Evolutionary conservation across 2,888 invertebrate species (phyloP).

Genomic region (Ectemnius lituratus): DNA sequence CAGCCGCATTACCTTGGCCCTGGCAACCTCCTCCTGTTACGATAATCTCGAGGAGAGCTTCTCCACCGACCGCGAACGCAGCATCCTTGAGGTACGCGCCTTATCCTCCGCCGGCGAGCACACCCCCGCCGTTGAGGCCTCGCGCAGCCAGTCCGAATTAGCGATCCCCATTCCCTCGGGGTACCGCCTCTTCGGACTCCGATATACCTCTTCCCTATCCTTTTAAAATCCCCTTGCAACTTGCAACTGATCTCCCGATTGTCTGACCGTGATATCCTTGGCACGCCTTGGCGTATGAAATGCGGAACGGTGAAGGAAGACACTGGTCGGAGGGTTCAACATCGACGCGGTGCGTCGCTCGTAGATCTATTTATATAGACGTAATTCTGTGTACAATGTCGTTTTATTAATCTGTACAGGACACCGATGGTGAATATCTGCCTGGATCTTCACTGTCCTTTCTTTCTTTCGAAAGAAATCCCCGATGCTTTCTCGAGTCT

Average conservation of each 20-base stretch:
- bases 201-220: constrained; percentile 13
- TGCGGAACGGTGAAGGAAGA: constrained; percentile 65
- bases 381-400: constrained; percentile 51
- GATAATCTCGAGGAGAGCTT: constrained; percentile 71
- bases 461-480: constrained; percentile 3
- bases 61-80: constrained; percentile 77
- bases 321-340: constrained; percentile 3
- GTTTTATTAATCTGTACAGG: constrained; percentile 20
- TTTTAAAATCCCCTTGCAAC: not conserved
- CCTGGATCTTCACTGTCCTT: not conserved
- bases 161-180: constrained; percentile 45
- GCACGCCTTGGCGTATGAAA: not conserved
- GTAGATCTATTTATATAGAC: constrained; percentile 53
- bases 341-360: constrained; percentile 39
- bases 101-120: constrained; percentile 64
- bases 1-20: constrained; percentile 70
- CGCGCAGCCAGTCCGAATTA: constrained; percentile 70
- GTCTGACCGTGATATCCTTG: not conserved
- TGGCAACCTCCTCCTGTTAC: constrained; percentile 73
- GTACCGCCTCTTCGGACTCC: constrained; percentile 15
- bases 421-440: not conserved
- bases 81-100: constrained; percentile 70
- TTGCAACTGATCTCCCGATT: not conserved
- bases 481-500: constrained; percentile 13
- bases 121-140: constrained; percentile 64